Evolutionary conservation across 2,797 vertebrate species (phyloP), one percentile per base, ranked within the genome.

Genomic region (Pipistrellus nathusii): DNA sequence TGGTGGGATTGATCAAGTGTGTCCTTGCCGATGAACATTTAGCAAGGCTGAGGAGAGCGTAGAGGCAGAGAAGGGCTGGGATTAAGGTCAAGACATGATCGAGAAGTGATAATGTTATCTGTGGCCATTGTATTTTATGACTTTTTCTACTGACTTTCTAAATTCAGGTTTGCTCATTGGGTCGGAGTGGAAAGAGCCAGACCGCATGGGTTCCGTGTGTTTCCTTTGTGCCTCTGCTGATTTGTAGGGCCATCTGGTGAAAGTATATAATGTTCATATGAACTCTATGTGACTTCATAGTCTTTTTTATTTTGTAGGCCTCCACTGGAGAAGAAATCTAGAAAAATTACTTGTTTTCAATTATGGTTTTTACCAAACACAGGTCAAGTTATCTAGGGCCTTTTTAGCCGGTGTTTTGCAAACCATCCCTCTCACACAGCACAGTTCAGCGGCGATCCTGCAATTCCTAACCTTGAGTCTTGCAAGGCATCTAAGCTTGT

Each of bases 141-240:
- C 91, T 88, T 91, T n/a, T 77, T 46, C 76, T 23, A 0, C 0
- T 41, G 51, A 84, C 48, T 3, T 95, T 82, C 48, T 59, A 84
- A 83, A 21, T 86, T 91, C 4, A 46, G 51, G 44, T 91, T 41
- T 96, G 83, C 62, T 59, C 15, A 1, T 11, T 48, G 66, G 35
- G 80, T 90, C 72, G 44, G n/a, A 59, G 13, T 80, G 76, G 95
- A 90, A 93, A 90, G 76, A 95, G 62, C 75, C 91, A 90, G 87
- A 73, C 87, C 69, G 53, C 51, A 0, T 8, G 3, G 0, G 41
- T 62, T 97, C 8, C 10, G 9, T 44, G 11, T 46, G 15, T 72
- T 46, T 21, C 71, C 46, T 68, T 77, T 23, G 14, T 23, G 41
- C 57, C 44, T 84, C 48, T 84, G 17, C 25, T 1, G 87, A 94